Conservation (phyloP, 2,113 vertebrate species). For the Podarcis muralis region DNA sequence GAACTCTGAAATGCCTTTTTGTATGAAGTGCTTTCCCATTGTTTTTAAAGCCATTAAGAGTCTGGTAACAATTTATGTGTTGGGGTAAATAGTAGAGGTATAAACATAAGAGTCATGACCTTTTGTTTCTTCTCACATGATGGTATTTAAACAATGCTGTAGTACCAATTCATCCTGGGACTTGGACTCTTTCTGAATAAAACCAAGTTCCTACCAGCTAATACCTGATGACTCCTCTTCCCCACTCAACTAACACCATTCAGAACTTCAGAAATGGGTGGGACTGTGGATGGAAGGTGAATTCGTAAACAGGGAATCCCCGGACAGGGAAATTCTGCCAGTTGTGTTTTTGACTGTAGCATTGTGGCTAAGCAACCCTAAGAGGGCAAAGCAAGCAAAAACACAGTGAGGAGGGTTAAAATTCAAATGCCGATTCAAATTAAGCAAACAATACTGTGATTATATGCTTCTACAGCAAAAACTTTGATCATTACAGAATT, state of each 20-base stretch:
- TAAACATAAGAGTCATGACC: slow-evolving; percentile 48
- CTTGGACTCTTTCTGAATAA: not conserved
- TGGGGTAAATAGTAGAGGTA: slow-evolving; percentile 12
- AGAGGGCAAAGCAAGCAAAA: not conserved
- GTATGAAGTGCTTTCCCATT: slow-evolving; percentile 28
- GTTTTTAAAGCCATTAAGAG: slow-evolving; percentile 45
- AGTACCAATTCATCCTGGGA: slow-evolving; percentile 26
- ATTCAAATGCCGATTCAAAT: not conserved
- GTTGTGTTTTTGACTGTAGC: not conserved
- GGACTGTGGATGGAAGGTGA: not conserved
- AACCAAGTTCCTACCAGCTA: not conserved
- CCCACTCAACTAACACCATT: no score
- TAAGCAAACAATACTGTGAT: not conserved
- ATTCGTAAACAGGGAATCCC: no score
- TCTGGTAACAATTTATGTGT: slow-evolving; percentile 55
- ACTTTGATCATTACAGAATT: not conserved
- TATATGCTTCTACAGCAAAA: not conserved
- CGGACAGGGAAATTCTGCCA: not conserved
- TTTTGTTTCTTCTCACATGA: slow-evolving; percentile 50
- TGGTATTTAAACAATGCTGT: slow-evolving; percentile 40
- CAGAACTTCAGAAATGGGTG: no score
- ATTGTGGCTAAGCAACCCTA: not conserved
- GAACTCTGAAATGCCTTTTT: slow-evolving; percentile 43
- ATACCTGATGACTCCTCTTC: not conserved
- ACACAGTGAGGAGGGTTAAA: not conserved